A percentile compares a stretch with the other conserved stretches of the same genome.
phyloP scores from a whole-genome alignment of 2,888 invertebrate species.

The Spatulosminthurus flaviceps region DNA sequence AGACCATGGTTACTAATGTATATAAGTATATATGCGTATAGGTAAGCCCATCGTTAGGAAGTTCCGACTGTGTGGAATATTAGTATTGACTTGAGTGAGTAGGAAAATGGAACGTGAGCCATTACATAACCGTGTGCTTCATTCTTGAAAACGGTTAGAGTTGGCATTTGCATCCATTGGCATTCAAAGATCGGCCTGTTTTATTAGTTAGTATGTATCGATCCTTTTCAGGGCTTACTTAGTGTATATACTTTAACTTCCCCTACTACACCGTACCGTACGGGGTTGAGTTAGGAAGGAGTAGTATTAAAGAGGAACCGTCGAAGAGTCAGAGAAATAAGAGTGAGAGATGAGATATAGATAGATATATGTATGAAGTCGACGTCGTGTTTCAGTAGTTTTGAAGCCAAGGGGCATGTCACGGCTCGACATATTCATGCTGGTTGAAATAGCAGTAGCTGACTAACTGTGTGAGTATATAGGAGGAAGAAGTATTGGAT shows the following conservation, averaged over 20 bases:
- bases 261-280: too few relatives aligned
- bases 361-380: constrained; percentile 34
- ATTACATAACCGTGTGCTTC: constrained; percentile 22
- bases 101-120: constrained; percentile 18
- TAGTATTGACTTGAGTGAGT: constrained; percentile 5
- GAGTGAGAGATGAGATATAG: constrained; percentile 27
- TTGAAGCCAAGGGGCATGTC: constrained; percentile 44
- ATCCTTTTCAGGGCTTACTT: constrained; percentile 18
- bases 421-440: constrained; percentile 35
- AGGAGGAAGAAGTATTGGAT: constrained; percentile 19
- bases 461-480: too few relatives aligned
- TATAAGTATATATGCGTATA: neutral
- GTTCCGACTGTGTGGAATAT: neutral
- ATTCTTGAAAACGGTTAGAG: constrained; percentile 35
- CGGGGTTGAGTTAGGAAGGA: neutral
- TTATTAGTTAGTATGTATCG: constrained; percentile 46
- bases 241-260: neutral
- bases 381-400: constrained; percentile 43
- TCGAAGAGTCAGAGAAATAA: neutral
- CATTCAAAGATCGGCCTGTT: constrained; percentile 51
- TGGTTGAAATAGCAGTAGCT: constrained; percentile 24
- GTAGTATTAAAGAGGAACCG: neutral
- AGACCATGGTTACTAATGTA: neutral
- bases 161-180: constrained; percentile 48
- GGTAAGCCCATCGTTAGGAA: neutral